Base-by-base conservation (phyloP, 2,797 vertebrate species). In the Eurystomus glaucurus region DNA sequence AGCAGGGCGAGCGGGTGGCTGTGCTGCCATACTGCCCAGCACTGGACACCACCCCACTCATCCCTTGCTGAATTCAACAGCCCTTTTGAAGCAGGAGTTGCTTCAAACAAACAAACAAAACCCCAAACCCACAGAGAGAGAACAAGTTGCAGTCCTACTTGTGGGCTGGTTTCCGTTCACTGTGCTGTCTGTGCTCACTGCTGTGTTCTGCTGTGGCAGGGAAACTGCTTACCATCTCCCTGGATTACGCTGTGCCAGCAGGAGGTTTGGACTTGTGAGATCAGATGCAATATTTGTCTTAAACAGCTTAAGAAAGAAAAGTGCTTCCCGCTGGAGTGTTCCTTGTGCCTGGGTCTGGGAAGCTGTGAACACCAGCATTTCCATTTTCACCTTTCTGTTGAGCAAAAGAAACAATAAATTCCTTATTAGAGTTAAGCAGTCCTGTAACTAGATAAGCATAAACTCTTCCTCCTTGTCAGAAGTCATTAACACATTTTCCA, bases 401-500 rank as follows among this genome's bases (percentile, higher is more conserved):
- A 88, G 58, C n/a, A 57, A 88, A 80, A 18, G 39, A 66, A 83
- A 28, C 39, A 82, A 48, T 45, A 39, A 33, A 74, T 39, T 68
- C 69, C 48, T 21, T 41, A 43, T 7, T 69, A 75, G 45, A 90
- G 78, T 21, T 31, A 65, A 81, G 37, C 11, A 54, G 37, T 41
- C 46, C 52, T 68, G 8, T 45, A 81, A 29, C 72, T 29, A 78
- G n/a, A 57, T 54, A 5, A 90, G 11, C 60, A 71, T 64, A 88
- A 93, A 68, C 22, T 71, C 45, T 51, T 45, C 41, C 21, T 88
- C 55, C 68, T 88, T 88, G 41, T 81, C 76, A 78, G 48, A 72
- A 83, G 54, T 85, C 37, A 75, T 95, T 75, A 92, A 78, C 72
- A 91, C 48, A 51, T 88, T 86, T 94, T 25, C 61, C 16, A 61